These are phyloP conservation scores for Cavia aperea DNA, from an alignment of 2,113 vertebrate genomes.

Conservation along the genomic window DNA sequence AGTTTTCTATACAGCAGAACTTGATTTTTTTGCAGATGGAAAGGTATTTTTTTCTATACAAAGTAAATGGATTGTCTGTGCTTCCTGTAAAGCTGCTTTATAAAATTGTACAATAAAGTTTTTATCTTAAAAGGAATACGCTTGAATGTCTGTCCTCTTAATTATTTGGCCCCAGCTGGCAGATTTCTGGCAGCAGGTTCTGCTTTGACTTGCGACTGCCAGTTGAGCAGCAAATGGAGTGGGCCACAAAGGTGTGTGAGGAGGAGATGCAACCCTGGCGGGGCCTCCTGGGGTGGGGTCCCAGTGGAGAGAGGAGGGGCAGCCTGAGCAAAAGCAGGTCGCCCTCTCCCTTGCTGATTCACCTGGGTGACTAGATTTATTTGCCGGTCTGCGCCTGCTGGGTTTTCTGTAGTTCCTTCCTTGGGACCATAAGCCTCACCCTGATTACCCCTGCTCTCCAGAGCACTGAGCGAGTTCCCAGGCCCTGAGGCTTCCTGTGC, in stretches of 20 bases:
- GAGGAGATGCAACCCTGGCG: background rate
- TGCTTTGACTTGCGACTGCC: background rate
- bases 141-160: background rate
- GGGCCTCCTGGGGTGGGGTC: background rate
- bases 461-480: background rate
- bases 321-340: background rate
- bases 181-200: constrained; percentile 3
- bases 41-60: constrained; percentile 87
- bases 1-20: constrained; percentile 87
- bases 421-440: background rate
- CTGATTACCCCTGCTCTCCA: background rate
- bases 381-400: background rate
- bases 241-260: background rate
- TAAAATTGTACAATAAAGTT: constrained; percentile 93
- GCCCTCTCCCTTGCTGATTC: background rate
- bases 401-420: background rate
- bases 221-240: background rate
- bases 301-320: background rate
- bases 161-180: constrained; percentile 9
- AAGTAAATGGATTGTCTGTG: constrained; percentile 85
- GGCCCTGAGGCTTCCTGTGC: background rate
- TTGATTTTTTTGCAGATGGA: constrained; percentile 79
- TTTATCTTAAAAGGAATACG: constrained; percentile 71
- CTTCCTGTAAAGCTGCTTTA: constrained; percentile 90
- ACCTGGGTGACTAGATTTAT: background rate